phyloP scores from a whole-genome alignment of 1,140 invertebrate species.

The Anthonomus grandis region DNA sequence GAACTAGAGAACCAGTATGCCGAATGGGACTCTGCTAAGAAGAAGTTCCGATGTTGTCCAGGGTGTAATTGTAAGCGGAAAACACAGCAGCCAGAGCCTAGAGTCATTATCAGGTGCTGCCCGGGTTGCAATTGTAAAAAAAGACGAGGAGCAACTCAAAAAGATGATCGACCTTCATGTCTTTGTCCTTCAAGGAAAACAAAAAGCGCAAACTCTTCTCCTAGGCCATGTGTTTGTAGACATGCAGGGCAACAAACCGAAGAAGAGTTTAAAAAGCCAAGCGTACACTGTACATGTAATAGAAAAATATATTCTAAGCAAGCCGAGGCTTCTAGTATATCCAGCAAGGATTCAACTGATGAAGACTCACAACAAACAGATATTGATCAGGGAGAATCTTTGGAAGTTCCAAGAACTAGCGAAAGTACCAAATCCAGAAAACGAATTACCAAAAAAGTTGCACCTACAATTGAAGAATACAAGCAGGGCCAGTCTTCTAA shows the following conservation, averaged over 20 bases:
- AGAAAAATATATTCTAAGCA: too few relatives aligned
- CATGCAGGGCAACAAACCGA: not conserved
- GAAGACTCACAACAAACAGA: too few relatives aligned
- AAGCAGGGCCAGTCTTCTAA: too few relatives aligned
- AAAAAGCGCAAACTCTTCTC: constrained; percentile 5
- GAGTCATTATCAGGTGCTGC: constrained; percentile 17
- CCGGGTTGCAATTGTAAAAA: constrained; percentile 19
- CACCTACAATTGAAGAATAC: too few relatives aligned
- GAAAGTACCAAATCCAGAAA: too few relatives aligned
- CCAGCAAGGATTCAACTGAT: too few relatives aligned
- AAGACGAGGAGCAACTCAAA: too few relatives aligned
- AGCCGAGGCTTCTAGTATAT: too few relatives aligned
- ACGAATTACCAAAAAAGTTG: too few relatives aligned
- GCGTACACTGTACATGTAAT: not conserved
- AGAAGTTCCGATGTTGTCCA: constrained; percentile 10
- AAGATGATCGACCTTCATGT: not conserved
- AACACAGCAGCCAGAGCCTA: not conserved
- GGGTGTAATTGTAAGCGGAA: constrained; percentile 17
- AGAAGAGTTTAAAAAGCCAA: not conserved
- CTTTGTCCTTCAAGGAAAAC: not conserved
- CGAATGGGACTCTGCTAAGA: constrained; percentile 23
- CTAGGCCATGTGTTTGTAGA: constrained; percentile 3
- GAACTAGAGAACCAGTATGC: constrained; percentile 28
- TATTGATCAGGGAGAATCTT: too few relatives aligned
- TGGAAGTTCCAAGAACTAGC: too few relatives aligned